Percentiles rank a stretch among this genome's conserved stretches.
Conservation (phyloP, 1,140 invertebrate genomes). For the Patella vulgata region DNA sequence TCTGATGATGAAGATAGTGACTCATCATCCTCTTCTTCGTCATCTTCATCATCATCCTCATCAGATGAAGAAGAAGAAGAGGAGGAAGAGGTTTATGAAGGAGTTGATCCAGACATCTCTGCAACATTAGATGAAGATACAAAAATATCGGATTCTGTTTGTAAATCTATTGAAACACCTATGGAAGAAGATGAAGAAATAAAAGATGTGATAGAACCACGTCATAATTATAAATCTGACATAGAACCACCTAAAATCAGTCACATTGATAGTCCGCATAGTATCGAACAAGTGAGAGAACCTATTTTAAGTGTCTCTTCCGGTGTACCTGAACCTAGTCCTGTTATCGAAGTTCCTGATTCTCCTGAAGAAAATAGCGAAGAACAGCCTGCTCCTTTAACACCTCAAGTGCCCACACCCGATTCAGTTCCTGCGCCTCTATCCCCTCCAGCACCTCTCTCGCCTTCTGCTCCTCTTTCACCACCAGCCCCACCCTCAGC, state of each 20-base stretch:
- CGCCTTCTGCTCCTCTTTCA: background rate
- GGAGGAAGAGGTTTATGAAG: slow-evolving; percentile 1
- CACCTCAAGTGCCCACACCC: slow-evolving; percentile 48
- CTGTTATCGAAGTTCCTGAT: slow-evolving; percentile 36
- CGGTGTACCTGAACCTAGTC: slow-evolving; percentile 35
- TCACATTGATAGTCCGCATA: too few relatives aligned
- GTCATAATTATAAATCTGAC: too few relatives aligned
- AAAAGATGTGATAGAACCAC: too few relatives aligned
- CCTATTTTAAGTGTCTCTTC: background rate
- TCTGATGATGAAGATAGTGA: slow-evolving; percentile 58
- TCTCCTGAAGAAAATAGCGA: slow-evolving; percentile 46
- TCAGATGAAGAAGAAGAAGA: slow-evolving; percentile 15
- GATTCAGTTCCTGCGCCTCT: background rate
- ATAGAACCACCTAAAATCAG: too few relatives aligned
- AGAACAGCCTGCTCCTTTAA: slow-evolving; percentile 43
- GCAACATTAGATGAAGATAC: background rate
- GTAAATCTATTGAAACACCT: background rate
- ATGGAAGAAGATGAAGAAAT: slow-evolving; percentile 13
- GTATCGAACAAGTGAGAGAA: too few relatives aligned
- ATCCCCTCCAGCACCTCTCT: slow-evolving; percentile 2
- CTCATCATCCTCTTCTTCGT: slow-evolving; percentile 8
- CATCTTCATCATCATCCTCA: slow-evolving; percentile 6
- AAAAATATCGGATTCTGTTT: slow-evolving; percentile 1
- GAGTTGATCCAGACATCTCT: background rate
- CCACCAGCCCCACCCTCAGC: background rate